Conservation (phyloP, 2,888 invertebrate genomes). For the Monochamus alternatus region DNA sequence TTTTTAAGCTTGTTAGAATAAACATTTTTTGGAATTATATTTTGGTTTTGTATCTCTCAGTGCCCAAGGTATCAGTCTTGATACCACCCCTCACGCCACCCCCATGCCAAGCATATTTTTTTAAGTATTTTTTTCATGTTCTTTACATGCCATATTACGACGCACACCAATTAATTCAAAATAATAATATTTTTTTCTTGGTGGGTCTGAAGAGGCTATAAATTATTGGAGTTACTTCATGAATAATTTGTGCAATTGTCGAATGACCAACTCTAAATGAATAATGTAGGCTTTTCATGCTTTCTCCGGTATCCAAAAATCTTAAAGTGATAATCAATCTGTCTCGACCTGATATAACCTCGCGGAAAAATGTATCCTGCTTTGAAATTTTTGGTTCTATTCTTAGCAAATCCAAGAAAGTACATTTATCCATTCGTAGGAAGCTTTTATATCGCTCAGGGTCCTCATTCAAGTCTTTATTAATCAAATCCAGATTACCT, state of each 20-base stretch:
- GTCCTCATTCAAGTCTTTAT: not conserved
- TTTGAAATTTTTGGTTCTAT: not conserved
- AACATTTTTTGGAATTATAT: too few species aligned
- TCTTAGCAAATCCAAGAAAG: not conserved
- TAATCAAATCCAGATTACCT: not conserved
- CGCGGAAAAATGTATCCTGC: not conserved
- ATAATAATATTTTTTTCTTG: too few species aligned
- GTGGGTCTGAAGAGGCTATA: not conserved
- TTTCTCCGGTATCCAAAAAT: constrained; percentile 23
- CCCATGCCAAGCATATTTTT: too few species aligned
- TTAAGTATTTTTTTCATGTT: too few species aligned
- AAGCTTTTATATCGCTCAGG: constrained; percentile 9
- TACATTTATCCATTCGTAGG: not conserved
- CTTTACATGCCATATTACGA: too few species aligned
- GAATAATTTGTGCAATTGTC: constrained; percentile 20
- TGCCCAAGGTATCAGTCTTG: too few species aligned
- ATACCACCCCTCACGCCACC: too few species aligned
- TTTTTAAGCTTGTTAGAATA: too few species aligned
- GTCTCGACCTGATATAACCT: constrained; percentile 7
- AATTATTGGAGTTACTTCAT: constrained; percentile 24
- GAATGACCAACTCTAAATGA: constrained; percentile 24
- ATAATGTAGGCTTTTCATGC: constrained; percentile 15
- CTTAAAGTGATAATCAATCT: constrained; percentile 9
- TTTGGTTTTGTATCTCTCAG: too few species aligned
- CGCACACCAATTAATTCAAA: too few species aligned